phyloP scores from a whole-genome alignment of 2,888 invertebrate species.

The Drosophila quinaria region DNA sequence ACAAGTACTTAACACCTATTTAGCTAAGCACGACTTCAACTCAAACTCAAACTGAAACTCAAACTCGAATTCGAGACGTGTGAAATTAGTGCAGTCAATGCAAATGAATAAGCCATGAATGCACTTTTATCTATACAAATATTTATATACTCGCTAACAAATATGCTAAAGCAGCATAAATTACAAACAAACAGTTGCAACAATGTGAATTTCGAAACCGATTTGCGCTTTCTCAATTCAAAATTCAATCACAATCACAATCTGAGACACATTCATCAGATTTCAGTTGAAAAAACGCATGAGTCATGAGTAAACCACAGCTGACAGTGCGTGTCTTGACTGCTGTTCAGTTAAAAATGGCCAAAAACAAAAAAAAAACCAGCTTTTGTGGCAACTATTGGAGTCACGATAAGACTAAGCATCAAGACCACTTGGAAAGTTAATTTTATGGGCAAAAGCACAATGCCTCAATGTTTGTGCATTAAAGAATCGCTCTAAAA shows the following conservation, averaged over 20 bases:
- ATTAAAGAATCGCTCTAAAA: conserved; percentile 60
- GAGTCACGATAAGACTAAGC: conserved; percentile 10
- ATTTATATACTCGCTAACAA: conserved; percentile 36
- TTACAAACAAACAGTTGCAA: conserved; percentile 9
- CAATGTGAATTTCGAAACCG: conserved; percentile 39
- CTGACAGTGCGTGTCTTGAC: conserved; percentile 40
- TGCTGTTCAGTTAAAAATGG: neutral
- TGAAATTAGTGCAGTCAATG: conserved; percentile 57
- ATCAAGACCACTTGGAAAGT: conserved; percentile 8
- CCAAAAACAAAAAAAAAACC: conserved; percentile 8
- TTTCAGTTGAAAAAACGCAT: conserved; percentile 55
- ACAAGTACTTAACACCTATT: conserved; percentile 25
- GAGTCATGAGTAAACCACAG: conserved; percentile 60
- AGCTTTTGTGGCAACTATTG: conserved; percentile 24
- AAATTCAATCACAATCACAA: conserved; percentile 7
- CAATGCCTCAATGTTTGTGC: conserved; percentile 63
- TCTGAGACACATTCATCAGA: conserved; percentile 60
- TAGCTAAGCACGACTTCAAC: conserved; percentile 22
- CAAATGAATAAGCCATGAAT: conserved; percentile 42
- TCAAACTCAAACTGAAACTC: too few relatives aligned
- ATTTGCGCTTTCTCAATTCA: conserved; percentile 51
- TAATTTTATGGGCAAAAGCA: conserved; percentile 37
- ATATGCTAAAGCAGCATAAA: conserved; percentile 54
- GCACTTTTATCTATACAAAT: conserved; percentile 1
- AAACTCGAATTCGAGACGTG: conserved; percentile 14